Evolutionary conservation across 2,888 invertebrate genomes (phyloP).

Genomic region (Leistus spinibarbis): DNA sequence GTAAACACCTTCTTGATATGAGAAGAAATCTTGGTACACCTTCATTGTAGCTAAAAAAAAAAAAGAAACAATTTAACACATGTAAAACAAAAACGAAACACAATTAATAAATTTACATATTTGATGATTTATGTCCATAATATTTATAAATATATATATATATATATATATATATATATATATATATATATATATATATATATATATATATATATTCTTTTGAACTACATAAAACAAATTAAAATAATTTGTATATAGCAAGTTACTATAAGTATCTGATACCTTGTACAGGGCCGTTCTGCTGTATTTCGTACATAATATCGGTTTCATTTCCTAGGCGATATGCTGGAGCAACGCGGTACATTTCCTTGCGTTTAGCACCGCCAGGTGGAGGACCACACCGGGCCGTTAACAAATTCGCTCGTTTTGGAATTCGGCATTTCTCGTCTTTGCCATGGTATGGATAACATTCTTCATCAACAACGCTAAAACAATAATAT

Average conservation of each 20-base stretch:
- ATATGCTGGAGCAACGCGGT: slow-evolving; percentile 78
- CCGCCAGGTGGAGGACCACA: slow-evolving; percentile 61
- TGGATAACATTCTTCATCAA: slow-evolving; percentile 85
- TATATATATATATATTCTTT: too few relatives aligned
- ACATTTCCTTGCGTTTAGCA: slow-evolving; percentile 65
- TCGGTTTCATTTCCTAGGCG: slow-evolving; percentile 77
- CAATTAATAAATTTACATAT: too few relatives aligned
- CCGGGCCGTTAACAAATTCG: slow-evolving; percentile 60
- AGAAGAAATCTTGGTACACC: slow-evolving; percentile 91
- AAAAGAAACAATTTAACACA: too few relatives aligned
- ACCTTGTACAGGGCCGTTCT: slow-evolving; percentile 93
- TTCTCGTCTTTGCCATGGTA: slow-evolving; percentile 68
- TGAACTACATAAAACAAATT: too few relatives aligned
- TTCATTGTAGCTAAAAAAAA: slow-evolving; percentile 78
- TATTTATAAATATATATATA: not conserved
- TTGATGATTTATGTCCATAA: too few relatives aligned
- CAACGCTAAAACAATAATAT: slow-evolving; percentile 66
- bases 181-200: too few relatives aligned
- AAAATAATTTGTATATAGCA: too few relatives aligned
- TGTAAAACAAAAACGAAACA: too few relatives aligned
- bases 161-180: not conserved
- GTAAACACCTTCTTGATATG: slow-evolving; percentile 86
- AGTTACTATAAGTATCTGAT: slow-evolving; percentile 43
- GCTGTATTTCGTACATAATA: slow-evolving; percentile 89
- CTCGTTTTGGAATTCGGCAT: slow-evolving; percentile 66